Base-by-base conservation (phyloP, 2,113 vertebrate species). In the Gnathonemus longibarbis region DNA sequence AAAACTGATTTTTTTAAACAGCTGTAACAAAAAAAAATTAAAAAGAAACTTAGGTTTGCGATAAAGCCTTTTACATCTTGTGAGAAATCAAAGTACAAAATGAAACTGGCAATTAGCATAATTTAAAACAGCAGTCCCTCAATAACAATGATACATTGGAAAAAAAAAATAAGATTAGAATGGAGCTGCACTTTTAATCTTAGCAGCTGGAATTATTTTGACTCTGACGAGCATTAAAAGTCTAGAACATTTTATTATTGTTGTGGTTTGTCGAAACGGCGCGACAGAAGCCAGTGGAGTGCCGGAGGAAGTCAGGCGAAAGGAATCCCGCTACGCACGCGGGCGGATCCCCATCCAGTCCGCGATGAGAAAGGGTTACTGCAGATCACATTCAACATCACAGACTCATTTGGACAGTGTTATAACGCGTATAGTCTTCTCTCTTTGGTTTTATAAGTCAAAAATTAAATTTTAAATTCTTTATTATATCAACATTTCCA, bases 51-150 rank as follows among this genome's bases (percentile, higher is more conserved):
- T 95, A 95, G 96, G 96, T 96, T 96, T 95, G 96, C 96, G 96
- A 96, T 96, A 96, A 96, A 94, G 96, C 96, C 95, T 94, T 95
- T 96, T 96, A 95, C 92, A 97, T 96, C 96, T 88, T 96, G 94
- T 96, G 96, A 94, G 93, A 93, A 91, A 92, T 62, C 89, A 96
- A 95, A 95, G 95, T 95, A 95, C 95, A 93, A 96, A 96, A 94
- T 95, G 90, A 89, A 92, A 92, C 94, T 95, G 94, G 95, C 96
- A 95, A 96, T 96, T 96, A 96, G 96, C 96, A 97, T 97, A 96
- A 97, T 97, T 97, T 97, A 96, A 96, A 97, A 96, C 96, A 96
- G 90, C 92, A 94, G 93, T 92, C 92, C 92, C 93, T 93, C 91
- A 91, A 92, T 70, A 70, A 89, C 91, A 92, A 90, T 45, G 39